Evolutionary conservation across 2,797 vertebrate species (phyloP).

Genomic region (Channallabes apus): DNA sequence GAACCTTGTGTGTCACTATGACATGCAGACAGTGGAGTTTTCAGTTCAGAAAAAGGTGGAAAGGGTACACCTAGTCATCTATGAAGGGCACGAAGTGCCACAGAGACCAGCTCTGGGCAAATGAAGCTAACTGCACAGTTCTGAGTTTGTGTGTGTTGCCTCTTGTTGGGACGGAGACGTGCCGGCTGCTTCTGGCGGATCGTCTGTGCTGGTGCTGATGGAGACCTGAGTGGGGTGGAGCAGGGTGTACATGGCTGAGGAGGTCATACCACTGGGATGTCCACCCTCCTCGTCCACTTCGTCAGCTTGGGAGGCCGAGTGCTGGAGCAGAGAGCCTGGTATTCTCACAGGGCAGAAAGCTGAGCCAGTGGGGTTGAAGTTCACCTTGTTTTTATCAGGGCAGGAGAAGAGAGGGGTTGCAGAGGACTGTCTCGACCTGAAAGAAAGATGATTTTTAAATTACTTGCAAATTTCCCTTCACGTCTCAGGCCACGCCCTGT

Average conservation of each 20-base stretch:
- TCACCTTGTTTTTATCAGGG: slow-evolving; percentile 99
- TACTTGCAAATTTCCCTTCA: not conserved
- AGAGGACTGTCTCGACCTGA: slow-evolving; percentile 87
- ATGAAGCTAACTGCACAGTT: slow-evolving; percentile 82
- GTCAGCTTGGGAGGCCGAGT: slow-evolving; percentile 73
- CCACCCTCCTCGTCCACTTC: slow-evolving; percentile 67
- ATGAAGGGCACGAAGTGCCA: slow-evolving; percentile 63
- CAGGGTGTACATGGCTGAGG: slow-evolving; percentile 59
- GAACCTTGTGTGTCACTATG: slow-evolving; percentile 78
- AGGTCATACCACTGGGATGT: slow-evolving; percentile 73
- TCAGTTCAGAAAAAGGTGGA: slow-evolving; percentile 52
- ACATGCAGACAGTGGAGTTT: slow-evolving; percentile 80
- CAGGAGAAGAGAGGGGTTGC: slow-evolving; percentile 93
- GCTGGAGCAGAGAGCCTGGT: slow-evolving; percentile 80
- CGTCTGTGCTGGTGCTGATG: slow-evolving; percentile 85
- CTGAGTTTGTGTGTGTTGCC: slow-evolving; percentile 70
- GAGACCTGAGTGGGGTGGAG: slow-evolving; percentile 82
- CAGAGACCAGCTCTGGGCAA: slow-evolving; percentile 83
- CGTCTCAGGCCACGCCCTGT: not conserved
- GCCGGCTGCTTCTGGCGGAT: slow-evolving; percentile 69
- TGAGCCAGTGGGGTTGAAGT: slow-evolving; percentile 96
- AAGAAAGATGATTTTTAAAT: slow-evolving; percentile 1
- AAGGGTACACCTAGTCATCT: slow-evolving; percentile 31
- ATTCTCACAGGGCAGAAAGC: slow-evolving; percentile 97
- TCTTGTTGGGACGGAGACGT: slow-evolving; percentile 46